Evolutionary conservation across 2,888 invertebrate species (phyloP).

Genomic region (Sarcophaga subvicina): DNA sequence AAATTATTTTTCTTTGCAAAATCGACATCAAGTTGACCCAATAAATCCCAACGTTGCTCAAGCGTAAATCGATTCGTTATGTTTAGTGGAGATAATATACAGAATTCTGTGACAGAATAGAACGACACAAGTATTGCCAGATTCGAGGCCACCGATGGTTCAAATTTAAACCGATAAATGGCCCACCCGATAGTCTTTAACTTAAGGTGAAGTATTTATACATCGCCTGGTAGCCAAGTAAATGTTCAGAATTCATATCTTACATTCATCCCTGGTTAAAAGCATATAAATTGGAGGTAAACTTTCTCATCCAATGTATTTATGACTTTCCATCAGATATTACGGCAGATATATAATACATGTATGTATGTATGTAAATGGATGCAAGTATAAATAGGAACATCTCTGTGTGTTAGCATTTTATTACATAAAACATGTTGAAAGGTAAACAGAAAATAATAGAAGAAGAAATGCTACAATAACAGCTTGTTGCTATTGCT

Average conservation of each 20-base stretch:
- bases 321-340: background rate
- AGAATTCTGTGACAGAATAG: no score
- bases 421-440: background rate
- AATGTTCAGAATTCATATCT: background rate
- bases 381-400: background rate
- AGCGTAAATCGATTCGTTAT: no score
- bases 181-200: background rate
- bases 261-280: slow-evolving; percentile 16
- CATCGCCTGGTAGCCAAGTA: background rate
- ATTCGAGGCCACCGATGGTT: no score
- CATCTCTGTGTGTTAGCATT: background rate
- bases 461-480: background rate
- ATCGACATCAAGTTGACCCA: no score
- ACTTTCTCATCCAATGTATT: background rate
- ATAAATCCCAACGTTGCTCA: no score
- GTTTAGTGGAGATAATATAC: no score
- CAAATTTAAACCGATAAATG: no score
- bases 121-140: no score
- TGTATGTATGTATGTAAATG: background rate
- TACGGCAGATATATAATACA: background rate
- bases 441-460: background rate
- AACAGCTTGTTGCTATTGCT: background rate
- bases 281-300: background rate
- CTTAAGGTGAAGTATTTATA: background rate
- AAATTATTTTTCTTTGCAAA: no score